phyloP scores from a whole-genome alignment of 2,113 vertebrate genomes.

The Falco punctatus region DNA sequence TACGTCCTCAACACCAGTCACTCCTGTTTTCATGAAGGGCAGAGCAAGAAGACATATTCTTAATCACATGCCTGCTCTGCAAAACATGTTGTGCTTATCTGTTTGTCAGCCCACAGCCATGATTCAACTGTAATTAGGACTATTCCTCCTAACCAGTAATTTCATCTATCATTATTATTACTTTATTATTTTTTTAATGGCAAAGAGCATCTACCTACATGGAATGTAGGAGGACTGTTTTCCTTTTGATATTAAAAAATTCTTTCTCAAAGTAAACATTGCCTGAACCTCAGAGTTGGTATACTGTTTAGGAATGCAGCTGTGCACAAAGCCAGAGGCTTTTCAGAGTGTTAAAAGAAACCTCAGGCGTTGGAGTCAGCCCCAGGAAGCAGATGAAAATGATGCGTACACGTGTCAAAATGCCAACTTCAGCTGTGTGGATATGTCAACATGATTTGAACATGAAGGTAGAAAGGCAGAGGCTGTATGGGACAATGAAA shows the following conservation, averaged over 20 bases:
- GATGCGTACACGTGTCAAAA: not conserved
- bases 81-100: constrained; percentile 10
- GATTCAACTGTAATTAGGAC: constrained; percentile 7
- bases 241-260: constrained; percentile 71
- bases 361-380: constrained; percentile 37
- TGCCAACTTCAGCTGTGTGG: not conserved
- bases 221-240: constrained; percentile 68
- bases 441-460: not conserved
- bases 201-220: constrained; percentile 65
- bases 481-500: not conserved
- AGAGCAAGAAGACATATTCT: constrained; percentile 29
- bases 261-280: constrained; percentile 63
- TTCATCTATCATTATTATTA: not conserved
- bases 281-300: constrained; percentile 34
- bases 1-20: constrained; percentile 18
- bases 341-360: constrained; percentile 58
- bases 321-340: constrained; percentile 46
- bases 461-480: not conserved
- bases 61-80: constrained; percentile 11
- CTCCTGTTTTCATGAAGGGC: constrained; percentile 27
- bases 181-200: not conserved
- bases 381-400: constrained; percentile 48
- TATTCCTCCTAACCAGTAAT: not conserved
- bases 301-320: constrained; percentile 57
- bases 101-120: not conserved